Base-by-base conservation (phyloP, 2,888 invertebrate genomes). In the Bombylius major region DNA sequence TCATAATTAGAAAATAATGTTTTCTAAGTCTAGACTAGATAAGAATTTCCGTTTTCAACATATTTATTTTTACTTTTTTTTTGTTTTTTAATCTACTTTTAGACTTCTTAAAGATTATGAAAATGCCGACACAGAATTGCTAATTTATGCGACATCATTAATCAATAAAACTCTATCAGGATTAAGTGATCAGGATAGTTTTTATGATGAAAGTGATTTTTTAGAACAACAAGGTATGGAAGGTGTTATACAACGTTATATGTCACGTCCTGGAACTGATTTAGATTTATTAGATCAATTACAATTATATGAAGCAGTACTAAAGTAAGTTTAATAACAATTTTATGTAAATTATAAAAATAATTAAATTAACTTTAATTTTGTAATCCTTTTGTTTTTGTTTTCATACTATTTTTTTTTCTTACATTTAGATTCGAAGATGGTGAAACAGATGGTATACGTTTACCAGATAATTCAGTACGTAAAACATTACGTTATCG, bases 121-220 rank as follows among this genome's bases (percentile, higher is more conserved):
- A 65, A 89, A 92, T n/a, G 89, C 92, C 0, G 98, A 99, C 72
- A 90, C 93, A 5, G 98, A 99, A 75, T 80, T 98, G 32, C 80
- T 97, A 9, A 92, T 96, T 65, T 97, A 94, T 72, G 95, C 96
- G 31, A 95, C 94, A 69, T 97, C 96, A 23, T 81, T 99, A 56
- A 87, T 99, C 65, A 99, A 99, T 75, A 92, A 94, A 76, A 91
- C 93, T 51, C 76, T 97, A 45, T 93, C 91, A 68, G 94, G 93
- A 44, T 82, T 96, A 54, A 90, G 91, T 3, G 95, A 96, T 74
- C 91, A 94, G 75, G 95, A 98, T 70, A 88, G 90, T 32, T 99
- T 96, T 75, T 99, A 97, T 69, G 97, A 99, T 72, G 92, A 99
- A 69, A 91, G 95, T 5, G 98, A 99, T 75, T 83, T 88, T 32